These are phyloP conservation scores for Pharmacophagus antenor DNA, from an alignment of 2,888 invertebrate species.

Conservation along the genomic window DNA sequence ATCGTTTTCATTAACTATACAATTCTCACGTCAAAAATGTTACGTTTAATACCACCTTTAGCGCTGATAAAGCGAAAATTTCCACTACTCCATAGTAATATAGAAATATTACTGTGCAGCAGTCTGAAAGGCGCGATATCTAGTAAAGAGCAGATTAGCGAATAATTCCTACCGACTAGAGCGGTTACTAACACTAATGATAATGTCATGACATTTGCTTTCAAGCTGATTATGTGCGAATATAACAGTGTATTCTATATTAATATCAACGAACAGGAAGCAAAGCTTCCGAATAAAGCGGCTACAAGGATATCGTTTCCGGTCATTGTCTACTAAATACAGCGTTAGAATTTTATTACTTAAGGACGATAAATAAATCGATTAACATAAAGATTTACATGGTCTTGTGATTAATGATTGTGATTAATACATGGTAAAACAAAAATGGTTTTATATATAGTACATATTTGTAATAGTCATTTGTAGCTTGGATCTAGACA, in stretches of 20 bases:
- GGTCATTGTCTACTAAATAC: slow-evolving; percentile 1
- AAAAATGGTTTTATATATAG: too few relatives aligned
- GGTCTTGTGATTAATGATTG: background rate
- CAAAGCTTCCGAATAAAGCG: background rate
- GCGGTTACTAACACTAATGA: background rate
- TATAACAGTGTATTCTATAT: background rate
- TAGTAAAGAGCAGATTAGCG: too few relatives aligned
- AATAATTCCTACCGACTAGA: too few relatives aligned
- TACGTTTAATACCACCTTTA: too few relatives aligned
- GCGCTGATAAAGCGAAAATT: too few relatives aligned
- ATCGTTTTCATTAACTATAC: too few relatives aligned
- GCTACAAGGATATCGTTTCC: background rate
- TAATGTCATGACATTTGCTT: background rate
- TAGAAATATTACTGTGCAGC: too few relatives aligned
- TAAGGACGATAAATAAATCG: background rate
- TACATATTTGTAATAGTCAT: too few relatives aligned
- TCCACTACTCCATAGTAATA: too few relatives aligned
- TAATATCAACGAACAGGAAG: background rate
- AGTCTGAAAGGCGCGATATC: too few relatives aligned
- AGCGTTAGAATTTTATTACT: background rate
- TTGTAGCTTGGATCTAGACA: too few relatives aligned
- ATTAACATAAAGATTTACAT: background rate
- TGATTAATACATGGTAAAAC: background rate
- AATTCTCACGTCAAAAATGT: too few relatives aligned
- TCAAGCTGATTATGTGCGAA: background rate